Evolutionary conservation across 2,797 vertebrate species (phyloP).

Genomic region (Bradypodion pumilum): DNA sequence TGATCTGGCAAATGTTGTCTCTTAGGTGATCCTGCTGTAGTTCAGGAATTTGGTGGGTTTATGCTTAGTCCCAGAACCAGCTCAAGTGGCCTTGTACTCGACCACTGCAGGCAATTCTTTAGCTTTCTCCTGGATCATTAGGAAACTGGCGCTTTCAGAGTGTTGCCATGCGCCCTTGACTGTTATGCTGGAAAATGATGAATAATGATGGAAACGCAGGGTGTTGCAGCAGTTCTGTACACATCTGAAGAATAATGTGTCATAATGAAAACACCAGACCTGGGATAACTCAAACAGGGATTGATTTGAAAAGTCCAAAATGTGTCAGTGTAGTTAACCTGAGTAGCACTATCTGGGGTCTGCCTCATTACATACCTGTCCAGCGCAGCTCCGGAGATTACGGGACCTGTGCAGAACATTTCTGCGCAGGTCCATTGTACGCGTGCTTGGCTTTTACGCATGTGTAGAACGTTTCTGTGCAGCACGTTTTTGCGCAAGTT

Average conservation of each 20-base stretch:
- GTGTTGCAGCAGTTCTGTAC: background rate
- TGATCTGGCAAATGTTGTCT: background rate
- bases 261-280: background rate
- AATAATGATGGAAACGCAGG: background rate
- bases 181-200: background rate
- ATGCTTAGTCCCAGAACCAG: background rate
- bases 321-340: no score
- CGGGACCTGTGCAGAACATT: no score
- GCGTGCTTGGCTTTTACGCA: no score
- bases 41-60: background rate
- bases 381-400: no score
- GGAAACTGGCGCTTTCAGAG: background rate
- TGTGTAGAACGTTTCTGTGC: no score
- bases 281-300: no score
- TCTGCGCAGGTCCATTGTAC: no score
- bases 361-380: no score
- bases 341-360: background rate
- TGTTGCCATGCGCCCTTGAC: background rate
- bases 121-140: background rate
- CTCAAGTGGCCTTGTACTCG: no score
- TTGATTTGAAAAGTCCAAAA: background rate
- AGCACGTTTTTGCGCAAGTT: no score
- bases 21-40: background rate
- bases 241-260: background rate
- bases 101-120: no score